Percentiles rank a stretch among this genome's conserved stretches.
Evolutionary conservation across 1,140 invertebrate genomes (phyloP).

Genomic region (Caerostris extrusa): DNA sequence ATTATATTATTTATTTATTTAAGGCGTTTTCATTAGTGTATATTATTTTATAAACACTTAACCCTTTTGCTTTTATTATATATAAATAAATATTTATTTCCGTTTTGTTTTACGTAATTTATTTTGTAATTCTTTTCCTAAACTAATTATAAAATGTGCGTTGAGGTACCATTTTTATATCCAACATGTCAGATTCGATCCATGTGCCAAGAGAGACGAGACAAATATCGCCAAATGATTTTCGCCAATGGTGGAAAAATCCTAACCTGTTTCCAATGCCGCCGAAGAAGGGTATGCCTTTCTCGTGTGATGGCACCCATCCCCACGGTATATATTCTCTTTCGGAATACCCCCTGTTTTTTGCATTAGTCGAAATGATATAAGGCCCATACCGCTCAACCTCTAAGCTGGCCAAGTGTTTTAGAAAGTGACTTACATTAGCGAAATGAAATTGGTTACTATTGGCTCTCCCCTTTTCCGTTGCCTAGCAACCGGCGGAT

Average conservation of each 20-base stretch:
- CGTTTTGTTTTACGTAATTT: too few species aligned
- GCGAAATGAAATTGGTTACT: constrained; percentile 73
- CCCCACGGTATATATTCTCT: constrained; percentile 42
- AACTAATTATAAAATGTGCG: too few species aligned
- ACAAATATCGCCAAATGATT: not conserved
- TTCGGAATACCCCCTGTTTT: constrained; percentile 41
- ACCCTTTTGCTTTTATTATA: too few species aligned
- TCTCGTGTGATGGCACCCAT: not conserved
- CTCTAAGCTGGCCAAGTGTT: constrained; percentile 66
- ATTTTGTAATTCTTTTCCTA: too few species aligned
- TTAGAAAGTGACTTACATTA: constrained; percentile 73
- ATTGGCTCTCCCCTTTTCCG: constrained; percentile 27
- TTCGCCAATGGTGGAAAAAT: constrained; percentile 34
- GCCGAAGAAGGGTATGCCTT: not conserved
- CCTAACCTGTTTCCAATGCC: constrained; percentile 38
- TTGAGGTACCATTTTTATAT: too few species aligned
- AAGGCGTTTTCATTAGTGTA: too few species aligned
- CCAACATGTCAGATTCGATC: too few species aligned
- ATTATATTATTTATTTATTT: too few species aligned
- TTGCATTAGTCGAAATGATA: constrained; percentile 70
- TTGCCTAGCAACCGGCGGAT: constrained; percentile 56
- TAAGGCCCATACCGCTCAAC: constrained; percentile 28
- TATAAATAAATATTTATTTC: too few species aligned
- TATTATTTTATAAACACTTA: too few species aligned
- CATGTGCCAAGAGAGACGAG: not conserved